Evolutionary conservation across 2,113 vertebrate species (phyloP).

Genomic region (Rafetus swinhoei): DNA sequence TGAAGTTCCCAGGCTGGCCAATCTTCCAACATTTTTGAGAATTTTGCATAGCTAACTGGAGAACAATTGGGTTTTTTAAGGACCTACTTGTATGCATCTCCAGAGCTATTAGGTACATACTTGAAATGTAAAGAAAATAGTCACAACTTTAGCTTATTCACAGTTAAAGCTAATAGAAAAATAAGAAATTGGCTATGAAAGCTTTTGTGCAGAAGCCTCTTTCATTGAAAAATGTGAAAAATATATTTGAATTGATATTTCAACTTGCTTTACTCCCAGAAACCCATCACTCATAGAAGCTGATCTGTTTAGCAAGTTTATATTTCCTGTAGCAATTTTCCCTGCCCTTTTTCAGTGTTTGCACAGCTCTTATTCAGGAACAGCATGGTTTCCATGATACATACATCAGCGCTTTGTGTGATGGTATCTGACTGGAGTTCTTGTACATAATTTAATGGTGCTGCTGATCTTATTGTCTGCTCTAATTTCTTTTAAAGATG

Average conservation of each 20-base stretch:
- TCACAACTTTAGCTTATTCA: too few species aligned
- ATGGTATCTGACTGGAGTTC: background rate
- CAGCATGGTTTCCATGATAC: background rate
- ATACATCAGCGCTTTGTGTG: background rate
- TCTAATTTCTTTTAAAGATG: background rate
- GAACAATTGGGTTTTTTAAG: background rate
- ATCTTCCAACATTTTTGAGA: background rate
- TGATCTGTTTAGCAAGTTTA: background rate
- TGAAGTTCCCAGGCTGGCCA: background rate
- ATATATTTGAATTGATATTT: background rate
- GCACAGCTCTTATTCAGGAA: background rate
- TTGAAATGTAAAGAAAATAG: too few species aligned
- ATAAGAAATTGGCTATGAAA: background rate
- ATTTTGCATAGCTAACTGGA: background rate
- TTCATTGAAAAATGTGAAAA: background rate
- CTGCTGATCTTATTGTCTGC: too few species aligned
- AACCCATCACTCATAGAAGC: background rate
- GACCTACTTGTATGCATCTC: too few species aligned
- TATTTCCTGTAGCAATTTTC: too few species aligned
- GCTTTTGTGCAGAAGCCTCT: background rate
- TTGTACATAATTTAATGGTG: background rate
- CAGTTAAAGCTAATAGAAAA: too few species aligned
- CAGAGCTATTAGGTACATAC: too few species aligned
- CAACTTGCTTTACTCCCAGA: background rate
- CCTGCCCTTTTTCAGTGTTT: too few species aligned